Conservation (phyloP, 1,140 invertebrate genomes). For the Matsumurasca onukii region DNA sequence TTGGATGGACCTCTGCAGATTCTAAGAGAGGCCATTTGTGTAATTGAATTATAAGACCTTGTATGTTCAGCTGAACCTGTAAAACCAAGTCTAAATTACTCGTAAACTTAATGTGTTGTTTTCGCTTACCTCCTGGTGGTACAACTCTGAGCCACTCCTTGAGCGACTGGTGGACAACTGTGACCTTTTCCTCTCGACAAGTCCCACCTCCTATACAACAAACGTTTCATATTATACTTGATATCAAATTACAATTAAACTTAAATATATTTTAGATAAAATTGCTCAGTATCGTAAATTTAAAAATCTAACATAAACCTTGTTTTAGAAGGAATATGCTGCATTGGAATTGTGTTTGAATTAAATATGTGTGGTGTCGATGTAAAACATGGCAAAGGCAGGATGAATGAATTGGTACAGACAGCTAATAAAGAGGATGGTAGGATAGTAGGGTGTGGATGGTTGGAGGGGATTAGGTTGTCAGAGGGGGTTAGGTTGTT, state of each 20-base stretch:
- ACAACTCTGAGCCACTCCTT: not conserved
- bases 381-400: not conserved
- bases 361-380: not conserved
- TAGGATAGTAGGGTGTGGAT: no score
- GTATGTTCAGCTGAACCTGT: not conserved
- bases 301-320: not conserved
- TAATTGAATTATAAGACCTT: not conserved
- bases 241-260: no score
- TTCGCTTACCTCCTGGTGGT: conserved; percentile 12
- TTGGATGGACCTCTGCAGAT: not conserved
- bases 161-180: not conserved
- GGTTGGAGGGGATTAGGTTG: not conserved
- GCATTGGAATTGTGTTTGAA: not conserved
- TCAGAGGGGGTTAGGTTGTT: no score
- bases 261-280: not conserved
- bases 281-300: not conserved
- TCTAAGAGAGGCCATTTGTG: no score
- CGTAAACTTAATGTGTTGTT: not conserved
- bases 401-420: no score
- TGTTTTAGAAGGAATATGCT: not conserved
- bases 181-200: conserved; percentile 5
- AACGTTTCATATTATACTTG: not conserved
- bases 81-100: not conserved
- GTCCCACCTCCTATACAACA: conserved; percentile 9
- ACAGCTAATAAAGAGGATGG: not conserved